Base-by-base conservation (phyloP, 2,888 invertebrate genomes). In the Saturnia pavonia region DNA sequence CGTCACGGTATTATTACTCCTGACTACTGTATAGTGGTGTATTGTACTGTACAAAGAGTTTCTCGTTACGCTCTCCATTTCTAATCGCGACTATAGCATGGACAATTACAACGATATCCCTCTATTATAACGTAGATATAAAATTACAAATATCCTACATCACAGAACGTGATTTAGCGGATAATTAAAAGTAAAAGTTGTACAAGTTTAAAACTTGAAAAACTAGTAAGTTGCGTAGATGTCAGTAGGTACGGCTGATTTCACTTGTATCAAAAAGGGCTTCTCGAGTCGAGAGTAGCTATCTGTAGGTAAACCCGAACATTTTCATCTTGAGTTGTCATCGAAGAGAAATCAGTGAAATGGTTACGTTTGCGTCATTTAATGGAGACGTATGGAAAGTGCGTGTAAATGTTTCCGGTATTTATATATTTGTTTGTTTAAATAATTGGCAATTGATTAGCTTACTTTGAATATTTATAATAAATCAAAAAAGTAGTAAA, bases 281-380 rank as follows among this genome's bases (percentile, higher is more conserved):
- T 68, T 51, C 1, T 40, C n/a, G 22, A 68, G 45, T 48, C 22
- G 43, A 51, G 40, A 40, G 40, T n/a, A 40, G 9, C 19, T 63
- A 63, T 63, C 22, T 14, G 40, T 65, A 65, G 40, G 40, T 48
- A 43, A 22, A 71, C 9, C 34, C 34, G 65, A 34, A 65, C 65
- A 40, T 65, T 65, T 65, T 19, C 34, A 65, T n/a, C 65, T 7
- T n/a, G n/a, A n/a, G 19, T 40, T 40, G 34, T n/a, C 16, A 34
- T 8, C 69, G 54, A 60, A 74, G 80, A 74, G 80, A 80, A 79
- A 81, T 76, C 80, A 76, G 80, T 76, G 74, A 77, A 80, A 76
- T 73, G 74, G 75, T 71, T 75, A 73, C 72, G 77, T 76, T 72
- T 77, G 63, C 74, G 68, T 67, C 72, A 74, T 70, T 70, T 67